Base-by-base conservation (phyloP, 2,888 invertebrate genomes). In the Schizotus pectinicornis region DNA sequence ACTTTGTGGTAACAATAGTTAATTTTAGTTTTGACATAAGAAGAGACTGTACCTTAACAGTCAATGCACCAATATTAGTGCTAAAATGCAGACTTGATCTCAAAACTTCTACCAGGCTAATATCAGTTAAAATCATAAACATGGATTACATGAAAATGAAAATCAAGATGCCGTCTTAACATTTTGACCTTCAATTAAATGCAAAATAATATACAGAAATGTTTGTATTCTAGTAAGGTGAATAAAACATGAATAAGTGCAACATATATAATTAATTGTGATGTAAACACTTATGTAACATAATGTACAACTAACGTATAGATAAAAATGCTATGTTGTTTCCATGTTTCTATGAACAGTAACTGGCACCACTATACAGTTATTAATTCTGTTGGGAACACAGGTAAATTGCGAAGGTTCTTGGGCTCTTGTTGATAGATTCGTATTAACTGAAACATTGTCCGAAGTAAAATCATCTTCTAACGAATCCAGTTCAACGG, bases 311-410 rank as follows among this genome's bases (percentile, higher is more conserved):
- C 33, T 12, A 45, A 34, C 1, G 32, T 45, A 45, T 32, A 9
- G 12, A 14, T 14, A 47, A 9, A 34, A 42, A 33, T 47, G 64
- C 69, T 63, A 72, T 42, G 87, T 87, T 31, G 92, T 89, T 77
- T 94, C 94, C 91, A 94, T 92, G 75, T 90, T 87, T 70, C 90
- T 85, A 77, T 95, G 94, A 54, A 95, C 94, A 49, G 92, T 94
- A 30, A 94, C 94, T n/a, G 93, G 91, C 42, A 92, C 94, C 69
- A 94, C 82, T 61, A 94, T 86, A 77, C 84, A 86, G 57, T 71
- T 56, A 77, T 86, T 86, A 22, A 2, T 22, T 36, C 81, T 73
- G 54, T 70, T 73, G 22, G 77, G 75, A 61, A 78, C 67, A 59
- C 68, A 69, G 8, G 78, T 78, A 41, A 74, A 70, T 59, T 67